Conservation (phyloP, 2,113 vertebrate genomes). For the Notiomystis cincta region DNA sequence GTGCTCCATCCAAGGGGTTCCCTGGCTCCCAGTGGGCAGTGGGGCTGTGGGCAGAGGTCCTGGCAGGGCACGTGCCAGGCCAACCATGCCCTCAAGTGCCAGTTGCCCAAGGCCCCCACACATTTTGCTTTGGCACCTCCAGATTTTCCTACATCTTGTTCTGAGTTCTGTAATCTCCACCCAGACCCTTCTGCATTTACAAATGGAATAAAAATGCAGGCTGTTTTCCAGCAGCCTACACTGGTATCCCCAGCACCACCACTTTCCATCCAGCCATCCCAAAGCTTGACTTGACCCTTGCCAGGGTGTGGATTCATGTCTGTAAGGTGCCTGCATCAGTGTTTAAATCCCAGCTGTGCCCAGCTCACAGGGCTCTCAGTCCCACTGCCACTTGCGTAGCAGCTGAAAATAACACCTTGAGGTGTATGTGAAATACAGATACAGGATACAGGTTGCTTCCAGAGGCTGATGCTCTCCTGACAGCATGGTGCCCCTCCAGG, state of each 20-base stretch:
- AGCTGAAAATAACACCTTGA: neutral
- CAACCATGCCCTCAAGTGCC: neutral
- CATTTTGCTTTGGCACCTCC: neutral
- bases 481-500: neutral
- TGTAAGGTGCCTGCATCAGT: neutral
- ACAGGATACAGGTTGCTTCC: neutral
- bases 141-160: neutral
- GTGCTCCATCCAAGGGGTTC: neutral
- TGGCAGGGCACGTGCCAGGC: neutral
- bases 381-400: neutral
- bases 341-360: neutral
- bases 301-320: neutral
- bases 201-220: neutral
- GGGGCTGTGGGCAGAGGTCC: neutral
- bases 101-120: neutral
- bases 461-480: neutral
- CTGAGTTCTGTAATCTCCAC: accelerated
- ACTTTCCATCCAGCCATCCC: neutral
- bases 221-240: neutral
- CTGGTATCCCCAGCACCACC: accelerated
- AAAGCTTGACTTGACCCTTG: neutral
- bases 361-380: neutral
- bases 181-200: neutral
- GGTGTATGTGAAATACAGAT: neutral
- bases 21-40: neutral